Percentiles rank a stretch among this genome's conserved stretches.
phyloP scores from a whole-genome alignment of 2,113 vertebrate species.

The Sturnira hondurensis region DNA sequence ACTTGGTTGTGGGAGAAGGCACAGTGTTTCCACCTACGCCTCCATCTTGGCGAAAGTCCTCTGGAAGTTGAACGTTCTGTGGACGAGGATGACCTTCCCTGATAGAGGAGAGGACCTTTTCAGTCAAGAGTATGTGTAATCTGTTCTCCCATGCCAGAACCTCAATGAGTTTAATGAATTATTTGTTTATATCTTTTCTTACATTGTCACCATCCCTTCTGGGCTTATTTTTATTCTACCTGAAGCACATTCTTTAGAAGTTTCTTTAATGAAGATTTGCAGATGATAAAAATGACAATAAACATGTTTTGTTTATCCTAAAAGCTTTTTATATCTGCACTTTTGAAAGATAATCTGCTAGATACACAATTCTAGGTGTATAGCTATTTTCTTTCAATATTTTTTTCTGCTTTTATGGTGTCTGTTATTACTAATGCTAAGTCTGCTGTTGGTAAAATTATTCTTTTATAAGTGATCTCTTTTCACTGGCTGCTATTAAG shows the following conservation, averaged over 20 bases:
- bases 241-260: neutral
- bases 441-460: neutral
- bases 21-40: too few species aligned
- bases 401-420: neutral
- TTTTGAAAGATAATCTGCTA: neutral
- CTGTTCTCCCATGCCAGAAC: too few species aligned
- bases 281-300: neutral
- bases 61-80: too few species aligned
- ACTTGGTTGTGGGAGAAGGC: too few species aligned
- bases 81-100: too few species aligned
- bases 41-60: too few species aligned
- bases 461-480: neutral
- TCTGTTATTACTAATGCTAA: neutral
- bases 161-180: neutral
- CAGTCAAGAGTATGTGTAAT: too few species aligned
- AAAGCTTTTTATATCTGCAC: neutral
- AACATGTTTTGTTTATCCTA: neutral
- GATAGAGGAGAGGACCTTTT: too few species aligned
- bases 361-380: neutral
- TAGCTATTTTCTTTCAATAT: neutral
- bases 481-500: neutral
- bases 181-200: neutral
- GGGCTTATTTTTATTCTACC: neutral
- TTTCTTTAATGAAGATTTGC: neutral
- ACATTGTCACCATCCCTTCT: neutral